Evolutionary conservation across 2,113 vertebrate genomes (phyloP).

Genomic region (Glaucidium brasilianum): DNA sequence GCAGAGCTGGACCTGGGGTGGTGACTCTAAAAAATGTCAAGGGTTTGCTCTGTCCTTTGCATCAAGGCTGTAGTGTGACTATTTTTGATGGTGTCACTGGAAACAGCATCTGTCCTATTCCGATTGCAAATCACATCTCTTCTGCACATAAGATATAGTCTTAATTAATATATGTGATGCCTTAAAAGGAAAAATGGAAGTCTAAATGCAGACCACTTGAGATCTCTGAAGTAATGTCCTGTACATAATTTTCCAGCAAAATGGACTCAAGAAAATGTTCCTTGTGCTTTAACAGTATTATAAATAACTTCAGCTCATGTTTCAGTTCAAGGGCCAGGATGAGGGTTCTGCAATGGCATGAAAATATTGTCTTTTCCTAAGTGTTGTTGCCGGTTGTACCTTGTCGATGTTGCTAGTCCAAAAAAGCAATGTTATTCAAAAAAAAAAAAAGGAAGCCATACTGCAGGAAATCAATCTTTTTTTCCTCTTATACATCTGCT

Average conservation of each 20-base stretch:
- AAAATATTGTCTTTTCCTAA: background rate
- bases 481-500: background rate
- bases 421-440: background rate
- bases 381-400: background rate
- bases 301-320: background rate
- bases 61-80: background rate
- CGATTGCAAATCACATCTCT: background rate
- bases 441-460: background rate
- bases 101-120: background rate
- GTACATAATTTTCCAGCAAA: background rate
- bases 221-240: background rate
- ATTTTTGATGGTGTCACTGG: background rate
- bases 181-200: background rate
- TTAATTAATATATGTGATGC: background rate
- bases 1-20: background rate
- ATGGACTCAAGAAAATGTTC: background rate
- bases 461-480: background rate
- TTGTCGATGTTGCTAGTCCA: background rate
- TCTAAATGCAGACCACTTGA: background rate
- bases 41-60: background rate
- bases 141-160: background rate
- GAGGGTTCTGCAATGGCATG: background rate
- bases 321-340: background rate
- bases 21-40: background rate
- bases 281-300: background rate